Conservation (phyloP, 2,888 invertebrate genomes). For the Dimorphilus gyrociliatus region DNA sequence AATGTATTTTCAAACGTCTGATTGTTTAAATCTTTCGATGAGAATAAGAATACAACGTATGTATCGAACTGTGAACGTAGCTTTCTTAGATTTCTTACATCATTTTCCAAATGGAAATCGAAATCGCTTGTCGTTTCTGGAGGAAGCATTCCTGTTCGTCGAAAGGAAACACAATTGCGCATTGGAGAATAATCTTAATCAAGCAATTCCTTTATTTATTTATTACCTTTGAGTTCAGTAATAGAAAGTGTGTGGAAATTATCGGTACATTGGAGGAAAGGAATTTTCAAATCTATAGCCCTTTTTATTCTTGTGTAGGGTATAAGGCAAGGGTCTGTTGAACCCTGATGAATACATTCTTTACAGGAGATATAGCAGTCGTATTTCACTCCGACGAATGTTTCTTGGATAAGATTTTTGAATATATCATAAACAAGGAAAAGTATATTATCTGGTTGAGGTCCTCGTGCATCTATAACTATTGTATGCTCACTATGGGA, state of each 20-base stretch:
- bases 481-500: slow-evolving; percentile 23
- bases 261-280: slow-evolving; percentile 34
- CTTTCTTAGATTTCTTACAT: slow-evolving; percentile 21
- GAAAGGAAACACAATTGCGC: no score
- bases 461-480: slow-evolving; percentile 26
- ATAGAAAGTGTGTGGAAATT: slow-evolving; percentile 32
- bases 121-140: slow-evolving; percentile 25
- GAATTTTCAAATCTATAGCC: slow-evolving; percentile 28
- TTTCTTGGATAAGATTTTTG: slow-evolving; percentile 30
- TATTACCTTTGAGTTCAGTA: slow-evolving; percentile 26
- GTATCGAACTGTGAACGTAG: slow-evolving; percentile 16
- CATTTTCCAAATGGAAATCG: slow-evolving; percentile 27
- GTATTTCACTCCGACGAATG: slow-evolving; percentile 32
- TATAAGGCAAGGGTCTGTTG: slow-evolving; percentile 28
- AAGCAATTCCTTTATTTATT: no score
- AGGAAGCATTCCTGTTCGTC: slow-evolving; percentile 26
- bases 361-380: slow-evolving; percentile 31
- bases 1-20: slow-evolving; percentile 8
- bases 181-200: no score
- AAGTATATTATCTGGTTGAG: slow-evolving; percentile 31
- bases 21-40: slow-evolving; percentile 11
- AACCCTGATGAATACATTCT: slow-evolving; percentile 30
- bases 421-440: slow-evolving; percentile 35
- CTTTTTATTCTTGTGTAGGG: slow-evolving; percentile 22
- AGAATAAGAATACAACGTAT: slow-evolving; percentile 20